Conservation (phyloP, 2,888 invertebrate genomes). For the Drosophila flavopinicola region DNA sequence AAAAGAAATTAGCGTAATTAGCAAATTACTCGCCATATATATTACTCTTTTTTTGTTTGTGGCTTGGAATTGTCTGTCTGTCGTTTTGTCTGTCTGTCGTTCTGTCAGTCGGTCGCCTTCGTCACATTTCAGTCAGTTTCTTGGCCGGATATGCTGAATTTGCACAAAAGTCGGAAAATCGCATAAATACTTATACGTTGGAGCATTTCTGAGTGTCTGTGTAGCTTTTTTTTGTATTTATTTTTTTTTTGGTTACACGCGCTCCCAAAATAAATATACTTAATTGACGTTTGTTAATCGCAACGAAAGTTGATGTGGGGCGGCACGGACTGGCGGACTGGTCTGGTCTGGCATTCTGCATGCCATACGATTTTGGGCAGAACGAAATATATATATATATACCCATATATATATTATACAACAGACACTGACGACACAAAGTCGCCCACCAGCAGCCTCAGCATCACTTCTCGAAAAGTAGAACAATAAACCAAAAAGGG, state of each 20-base stretch:
- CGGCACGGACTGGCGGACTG: constrained; percentile 12
- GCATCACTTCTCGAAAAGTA: constrained; percentile 34
- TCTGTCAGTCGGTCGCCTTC: constrained; percentile 52
- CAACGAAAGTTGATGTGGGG: constrained; percentile 40
- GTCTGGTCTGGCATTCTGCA: constrained; percentile 34
- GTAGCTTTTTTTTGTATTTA: constrained; percentile 1
- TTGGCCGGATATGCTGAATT: constrained; percentile 81
- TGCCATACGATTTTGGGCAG: constrained; percentile 41
- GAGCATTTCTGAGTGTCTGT: constrained; percentile 16
- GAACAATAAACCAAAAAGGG: constrained; percentile 67
- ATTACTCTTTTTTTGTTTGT: constrained; percentile 33
- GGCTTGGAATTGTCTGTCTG: constrained; percentile 66
- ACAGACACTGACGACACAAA: constrained; percentile 4
- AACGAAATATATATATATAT: constrained; percentile 3
- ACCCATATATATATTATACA: constrained; percentile 6
- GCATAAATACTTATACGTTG: constrained; percentile 59
- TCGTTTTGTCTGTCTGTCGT: constrained; percentile 18
- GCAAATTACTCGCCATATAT: constrained; percentile 68
- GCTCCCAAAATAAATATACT: constrained; percentile 73
- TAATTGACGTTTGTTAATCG: constrained; percentile 78
- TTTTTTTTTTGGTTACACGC: constrained; percentile 62
- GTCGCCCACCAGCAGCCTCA: constrained; percentile 56
- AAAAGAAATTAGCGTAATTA: constrained; percentile 79
- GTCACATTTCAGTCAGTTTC: constrained; percentile 78
- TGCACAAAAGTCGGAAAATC: constrained; percentile 72